Evolutionary conservation across 2,113 vertebrate species (phyloP).

Genomic region (Sinosuthora webbiana): DNA sequence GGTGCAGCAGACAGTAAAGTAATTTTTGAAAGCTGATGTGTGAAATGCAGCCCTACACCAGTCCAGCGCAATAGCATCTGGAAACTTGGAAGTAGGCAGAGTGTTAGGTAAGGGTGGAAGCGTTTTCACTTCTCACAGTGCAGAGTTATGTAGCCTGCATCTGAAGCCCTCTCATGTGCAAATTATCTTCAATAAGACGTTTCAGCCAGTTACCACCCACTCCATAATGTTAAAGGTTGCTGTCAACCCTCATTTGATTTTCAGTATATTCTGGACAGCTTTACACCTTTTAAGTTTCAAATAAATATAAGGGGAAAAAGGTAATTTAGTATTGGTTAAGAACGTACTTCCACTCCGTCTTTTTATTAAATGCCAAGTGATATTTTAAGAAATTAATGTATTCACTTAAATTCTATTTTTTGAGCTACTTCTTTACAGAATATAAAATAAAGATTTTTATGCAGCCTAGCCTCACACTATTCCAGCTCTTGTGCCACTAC

Average conservation of each 20-base stretch:
- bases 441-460: not conserved
- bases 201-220: not conserved
- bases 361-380: not conserved
- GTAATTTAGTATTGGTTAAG: not conserved
- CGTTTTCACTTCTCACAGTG: not conserved
- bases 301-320: not conserved
- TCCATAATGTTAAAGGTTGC: not conserved
- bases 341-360: not conserved
- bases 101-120: not conserved
- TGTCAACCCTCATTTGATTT: not conserved
- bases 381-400: not conserved
- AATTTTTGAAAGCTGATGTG: not conserved
- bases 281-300: not conserved
- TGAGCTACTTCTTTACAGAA: not conserved
- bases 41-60: not conserved
- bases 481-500: not conserved
- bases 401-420: not conserved
- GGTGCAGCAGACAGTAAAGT: not conserved
- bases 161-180: not conserved
- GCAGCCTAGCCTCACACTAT: not conserved
- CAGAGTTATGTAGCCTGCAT: not conserved
- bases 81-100: not conserved
- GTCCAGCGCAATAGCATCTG: not conserved
- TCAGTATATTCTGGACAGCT: not conserved
- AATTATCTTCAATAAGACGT: not conserved